Conservation (phyloP, 2,797 vertebrate species). For the Tamandua tetradactyla region DNA sequence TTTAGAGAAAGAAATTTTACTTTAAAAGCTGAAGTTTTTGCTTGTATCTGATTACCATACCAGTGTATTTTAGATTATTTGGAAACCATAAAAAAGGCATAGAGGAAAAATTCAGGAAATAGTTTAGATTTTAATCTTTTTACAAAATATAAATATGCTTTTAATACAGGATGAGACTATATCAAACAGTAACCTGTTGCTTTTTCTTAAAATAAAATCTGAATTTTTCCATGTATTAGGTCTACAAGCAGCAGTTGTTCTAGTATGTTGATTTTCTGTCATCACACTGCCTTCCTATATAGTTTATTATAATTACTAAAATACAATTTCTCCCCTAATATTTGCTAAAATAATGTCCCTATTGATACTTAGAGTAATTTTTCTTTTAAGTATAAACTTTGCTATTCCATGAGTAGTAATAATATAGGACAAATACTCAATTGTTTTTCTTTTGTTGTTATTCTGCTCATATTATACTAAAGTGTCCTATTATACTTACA, state of each 20-base stretch:
- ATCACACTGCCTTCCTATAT: neutral
- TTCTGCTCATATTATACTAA: neutral
- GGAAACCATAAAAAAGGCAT: neutral
- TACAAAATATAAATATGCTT: neutral
- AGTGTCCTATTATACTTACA: neutral
- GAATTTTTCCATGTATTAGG: neutral
- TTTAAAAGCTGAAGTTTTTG: neutral
- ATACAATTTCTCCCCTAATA: neutral
- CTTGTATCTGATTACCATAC: neutral
- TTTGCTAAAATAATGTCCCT: neutral
- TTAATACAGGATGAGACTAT: neutral
- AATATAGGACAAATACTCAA: neutral
- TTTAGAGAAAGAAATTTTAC: neutral
- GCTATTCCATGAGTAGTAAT: neutral
- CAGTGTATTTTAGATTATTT: neutral
- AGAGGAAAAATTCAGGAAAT: neutral
- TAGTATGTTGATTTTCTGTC: neutral
- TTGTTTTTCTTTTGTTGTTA: neutral
- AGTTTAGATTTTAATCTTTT: neutral
- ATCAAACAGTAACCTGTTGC: neutral
- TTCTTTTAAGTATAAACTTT: constrained; percentile 10
- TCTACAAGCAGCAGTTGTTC: neutral
- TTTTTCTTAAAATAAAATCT: constrained; percentile 4
- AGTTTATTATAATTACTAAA: neutral
- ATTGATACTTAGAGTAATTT: constrained; percentile 9